phyloP scores from a whole-genome alignment of 2,797 vertebrate genomes.

The Petrocephalus sullivani region DNA sequence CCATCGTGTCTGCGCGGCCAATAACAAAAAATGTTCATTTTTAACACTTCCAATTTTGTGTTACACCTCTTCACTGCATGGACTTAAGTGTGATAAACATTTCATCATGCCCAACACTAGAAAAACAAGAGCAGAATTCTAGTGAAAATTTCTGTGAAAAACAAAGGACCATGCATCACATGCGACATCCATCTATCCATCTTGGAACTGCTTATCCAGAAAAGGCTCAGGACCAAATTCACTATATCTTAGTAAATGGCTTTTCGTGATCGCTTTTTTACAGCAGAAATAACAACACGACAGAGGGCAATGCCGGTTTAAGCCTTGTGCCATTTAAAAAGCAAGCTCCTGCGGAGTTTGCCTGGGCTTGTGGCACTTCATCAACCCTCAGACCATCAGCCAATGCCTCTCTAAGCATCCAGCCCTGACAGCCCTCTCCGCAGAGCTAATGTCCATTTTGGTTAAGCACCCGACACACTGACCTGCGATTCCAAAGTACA shows the following conservation, averaged over 20 bases:
- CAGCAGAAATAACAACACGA: background rate
- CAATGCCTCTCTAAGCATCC: background rate
- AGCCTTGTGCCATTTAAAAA: background rate
- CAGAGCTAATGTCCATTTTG: background rate
- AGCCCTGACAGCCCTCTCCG: background rate
- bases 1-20: background rate
- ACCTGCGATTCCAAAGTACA: background rate
- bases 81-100: background rate
- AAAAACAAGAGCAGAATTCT: background rate
- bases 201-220: background rate
- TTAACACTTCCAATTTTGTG: background rate
- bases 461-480: background rate
- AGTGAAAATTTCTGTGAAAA: background rate
- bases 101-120: background rate
- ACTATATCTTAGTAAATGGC: background rate
- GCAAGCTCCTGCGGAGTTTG: background rate
- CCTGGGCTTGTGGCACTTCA: background rate
- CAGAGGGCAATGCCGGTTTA: background rate
- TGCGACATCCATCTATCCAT: background rate
- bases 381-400: background rate
- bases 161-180: background rate
- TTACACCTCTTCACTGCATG: background rate
- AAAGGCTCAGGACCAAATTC: background rate
- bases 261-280: background rate
- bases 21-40: background rate